These are phyloP conservation scores for Euura lappo DNA, from an alignment of 1,140 invertebrate species.

Conservation along the genomic window DNA sequence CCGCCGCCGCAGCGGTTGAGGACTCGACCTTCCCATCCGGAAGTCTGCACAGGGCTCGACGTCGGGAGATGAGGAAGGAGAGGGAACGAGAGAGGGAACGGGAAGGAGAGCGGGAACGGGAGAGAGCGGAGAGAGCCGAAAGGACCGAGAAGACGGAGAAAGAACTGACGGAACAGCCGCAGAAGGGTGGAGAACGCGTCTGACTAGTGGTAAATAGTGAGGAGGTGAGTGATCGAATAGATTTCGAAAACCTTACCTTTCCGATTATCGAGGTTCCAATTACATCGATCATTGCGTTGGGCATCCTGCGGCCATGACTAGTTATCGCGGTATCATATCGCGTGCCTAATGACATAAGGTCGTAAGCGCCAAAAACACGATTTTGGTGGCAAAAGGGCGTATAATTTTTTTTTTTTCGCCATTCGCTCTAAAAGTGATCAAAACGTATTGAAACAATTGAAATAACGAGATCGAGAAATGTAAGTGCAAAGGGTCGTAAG, in stretches of 20 bases:
- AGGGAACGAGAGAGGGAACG: slow-evolving; percentile 39
- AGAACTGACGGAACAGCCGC: slow-evolving; percentile 19
- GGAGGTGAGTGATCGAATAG: slow-evolving; percentile 34
- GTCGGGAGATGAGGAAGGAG: slow-evolving; percentile 41
- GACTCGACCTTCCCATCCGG: slow-evolving; percentile 48
- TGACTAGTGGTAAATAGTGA: slow-evolving; percentile 56
- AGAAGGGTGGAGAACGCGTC: slow-evolving; percentile 50
- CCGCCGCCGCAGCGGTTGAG: slow-evolving; percentile 46
- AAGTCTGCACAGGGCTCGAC: slow-evolving; percentile 41
- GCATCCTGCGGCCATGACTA: background rate
- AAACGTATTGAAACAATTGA: too few species aligned
- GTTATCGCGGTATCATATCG: too few species aligned
- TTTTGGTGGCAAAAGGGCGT: too few species aligned
- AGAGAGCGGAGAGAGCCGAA: slow-evolving; percentile 14
- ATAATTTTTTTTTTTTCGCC: too few species aligned
- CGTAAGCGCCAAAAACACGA: too few species aligned
- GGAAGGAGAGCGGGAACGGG: slow-evolving; percentile 33
- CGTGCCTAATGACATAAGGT: too few species aligned
- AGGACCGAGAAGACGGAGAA: background rate
- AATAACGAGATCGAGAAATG: too few species aligned
- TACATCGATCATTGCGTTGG: background rate
- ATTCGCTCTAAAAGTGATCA: too few species aligned
- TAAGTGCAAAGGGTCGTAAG: too few species aligned
- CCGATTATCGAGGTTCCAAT: background rate
- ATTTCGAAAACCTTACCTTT: background rate